A percentile compares a stretch with the other conserved stretches of the same genome.
Evolutionary conservation across 2,797 vertebrate genomes (phyloP).

Genomic region (Xerus rutilus): DNA sequence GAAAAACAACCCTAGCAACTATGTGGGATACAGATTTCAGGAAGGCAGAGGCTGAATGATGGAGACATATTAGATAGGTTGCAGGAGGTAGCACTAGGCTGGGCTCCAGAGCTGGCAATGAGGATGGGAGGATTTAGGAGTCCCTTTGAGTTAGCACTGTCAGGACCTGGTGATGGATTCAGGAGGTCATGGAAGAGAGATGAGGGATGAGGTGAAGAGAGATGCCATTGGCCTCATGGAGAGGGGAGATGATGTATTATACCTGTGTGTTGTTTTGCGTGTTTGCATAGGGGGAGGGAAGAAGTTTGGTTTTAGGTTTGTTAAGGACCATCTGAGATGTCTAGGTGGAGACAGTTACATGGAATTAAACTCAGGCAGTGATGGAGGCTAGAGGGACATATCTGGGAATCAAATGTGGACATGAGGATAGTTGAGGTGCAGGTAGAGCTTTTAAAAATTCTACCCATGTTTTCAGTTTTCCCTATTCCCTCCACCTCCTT

Average conservation of each 20-base stretch:
- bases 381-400: not conserved
- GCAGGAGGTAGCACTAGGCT: not conserved
- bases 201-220: not conserved
- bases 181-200: too few relatives aligned
- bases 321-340: not conserved
- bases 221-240: not conserved
- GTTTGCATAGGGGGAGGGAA: accelerated
- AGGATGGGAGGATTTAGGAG: not conserved
- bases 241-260: not conserved
- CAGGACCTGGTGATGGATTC: not conserved
- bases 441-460: not conserved
- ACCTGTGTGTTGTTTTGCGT: not conserved
- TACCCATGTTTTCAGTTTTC: not conserved
- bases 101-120: accelerated
- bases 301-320: not conserved
- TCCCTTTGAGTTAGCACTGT: not conserved
- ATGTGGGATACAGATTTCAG: not conserved
- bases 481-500: not conserved
- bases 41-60: not conserved
- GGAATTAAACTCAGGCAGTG: not conserved
- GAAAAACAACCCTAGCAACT: not conserved
- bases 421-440: too few relatives aligned
- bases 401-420: not conserved
- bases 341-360: accelerated
- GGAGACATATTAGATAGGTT: not conserved